A percentile compares a stretch with the other conserved stretches of the same genome.
These are phyloP conservation scores for Argentina silus DNA, from an alignment of 2,797 vertebrate genomes.

Conservation along the genomic window DNA sequence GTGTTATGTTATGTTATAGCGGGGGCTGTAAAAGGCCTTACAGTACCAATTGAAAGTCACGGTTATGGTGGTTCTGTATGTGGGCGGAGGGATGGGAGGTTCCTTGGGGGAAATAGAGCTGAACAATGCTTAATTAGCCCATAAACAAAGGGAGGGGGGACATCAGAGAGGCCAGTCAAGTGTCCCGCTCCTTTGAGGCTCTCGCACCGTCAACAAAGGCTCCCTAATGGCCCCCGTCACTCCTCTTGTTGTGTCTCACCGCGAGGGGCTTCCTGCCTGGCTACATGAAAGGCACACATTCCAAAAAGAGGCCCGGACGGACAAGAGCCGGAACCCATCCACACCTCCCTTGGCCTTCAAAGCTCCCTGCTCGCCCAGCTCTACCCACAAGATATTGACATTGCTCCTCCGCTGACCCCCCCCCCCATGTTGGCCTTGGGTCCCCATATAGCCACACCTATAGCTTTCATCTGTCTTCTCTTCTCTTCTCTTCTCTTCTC, in stretches of 20 bases:
- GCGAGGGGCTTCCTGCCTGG: slow-evolving; percentile 80
- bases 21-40: slow-evolving; percentile 65
- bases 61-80: slow-evolving; percentile 42
- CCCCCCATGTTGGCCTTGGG: slow-evolving; percentile 46
- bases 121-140: slow-evolving; percentile 83
- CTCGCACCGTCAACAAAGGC: slow-evolving; percentile 71
- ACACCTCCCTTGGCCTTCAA: slow-evolving; percentile 71
- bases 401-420: slow-evolving; percentile 58
- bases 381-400: slow-evolving; percentile 60
- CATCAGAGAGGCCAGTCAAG: slow-evolving; percentile 75
- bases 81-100: slow-evolving; percentile 30
- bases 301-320: slow-evolving; percentile 60
- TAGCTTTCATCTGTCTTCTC: slow-evolving; percentile 64
- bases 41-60: slow-evolving; percentile 66
- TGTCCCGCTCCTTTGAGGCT: slow-evolving; percentile 66
- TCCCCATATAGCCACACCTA: slow-evolving; percentile 58
- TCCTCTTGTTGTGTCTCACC: slow-evolving; percentile 81
- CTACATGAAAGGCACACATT: slow-evolving; percentile 78
- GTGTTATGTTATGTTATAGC: slow-evolving; percentile 63
- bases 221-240: slow-evolving; percentile 68
- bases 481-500: neutral
- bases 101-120: slow-evolving; percentile 38
- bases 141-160: slow-evolving; percentile 78
- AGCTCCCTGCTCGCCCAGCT: slow-evolving; percentile 42
- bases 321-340: slow-evolving; percentile 61